phyloP scores from a whole-genome alignment of 2,113 vertebrate genomes.

The Peromyscus californicus region DNA sequence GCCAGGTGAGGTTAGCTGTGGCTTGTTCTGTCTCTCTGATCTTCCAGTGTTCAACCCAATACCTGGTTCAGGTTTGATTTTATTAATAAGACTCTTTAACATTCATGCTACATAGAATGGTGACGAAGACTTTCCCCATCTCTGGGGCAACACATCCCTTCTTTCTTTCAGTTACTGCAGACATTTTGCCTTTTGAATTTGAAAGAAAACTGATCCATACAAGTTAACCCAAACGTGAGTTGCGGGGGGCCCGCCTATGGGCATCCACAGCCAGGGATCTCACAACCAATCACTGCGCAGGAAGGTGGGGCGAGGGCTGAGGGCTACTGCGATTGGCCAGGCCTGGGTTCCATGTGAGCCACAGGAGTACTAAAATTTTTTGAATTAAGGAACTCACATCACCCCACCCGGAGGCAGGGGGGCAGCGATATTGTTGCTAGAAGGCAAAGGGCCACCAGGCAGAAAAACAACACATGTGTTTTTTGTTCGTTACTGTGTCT shows the following conservation, averaged over 20 bases:
- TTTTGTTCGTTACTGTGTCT: not conserved
- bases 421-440: not conserved
- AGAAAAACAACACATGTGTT: conserved; percentile 24
- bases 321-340: not conserved
- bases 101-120: too few relatives aligned
- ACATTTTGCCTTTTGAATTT: not conserved
- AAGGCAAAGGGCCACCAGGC: not conserved
- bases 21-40: too few relatives aligned
- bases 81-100: too few relatives aligned
- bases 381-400: not conserved
- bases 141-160: not conserved
- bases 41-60: too few relatives aligned
- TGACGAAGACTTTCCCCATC: not conserved
- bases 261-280: not conserved
- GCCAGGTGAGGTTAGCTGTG: too few relatives aligned
- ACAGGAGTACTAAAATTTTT: not conserved
- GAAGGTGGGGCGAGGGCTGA: too few relatives aligned
- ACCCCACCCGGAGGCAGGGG: not conserved
- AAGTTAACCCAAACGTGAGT: not conserved
- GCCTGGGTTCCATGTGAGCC: not conserved
- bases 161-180: not conserved
- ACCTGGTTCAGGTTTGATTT: too few relatives aligned
- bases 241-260: not conserved
- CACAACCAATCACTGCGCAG: not conserved
- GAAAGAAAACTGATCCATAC: not conserved